A percentile compares a stretch with the other conserved stretches of the same genome.
Conservation (phyloP, 2,113 vertebrate species). For the Plotosus lineatus region DNA sequence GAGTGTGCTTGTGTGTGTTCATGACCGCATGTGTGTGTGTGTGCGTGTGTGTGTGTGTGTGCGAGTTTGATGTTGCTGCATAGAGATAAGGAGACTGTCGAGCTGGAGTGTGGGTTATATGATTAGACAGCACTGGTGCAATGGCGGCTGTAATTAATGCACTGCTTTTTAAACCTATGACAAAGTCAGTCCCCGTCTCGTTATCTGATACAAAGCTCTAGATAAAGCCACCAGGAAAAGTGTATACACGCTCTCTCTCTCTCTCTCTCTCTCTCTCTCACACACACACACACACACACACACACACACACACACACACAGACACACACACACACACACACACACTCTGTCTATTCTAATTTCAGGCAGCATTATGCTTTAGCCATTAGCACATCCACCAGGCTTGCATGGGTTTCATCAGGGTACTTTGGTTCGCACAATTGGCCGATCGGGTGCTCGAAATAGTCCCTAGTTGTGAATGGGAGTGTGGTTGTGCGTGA, state of each 20-base stretch:
- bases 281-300: constrained; percentile 5
- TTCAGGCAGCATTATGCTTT: too few species aligned
- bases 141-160: constrained; percentile 72
- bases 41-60: constrained; percentile 28
- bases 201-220: constrained; percentile 59
- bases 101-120: constrained; percentile 62
- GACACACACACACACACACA: too few species aligned
- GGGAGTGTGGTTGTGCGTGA: too few species aligned
- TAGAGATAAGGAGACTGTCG: constrained; percentile 44
- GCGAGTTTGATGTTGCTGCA: constrained; percentile 47
- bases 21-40: constrained; percentile 46
- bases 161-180: constrained; percentile 71
- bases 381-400: too few species aligned
- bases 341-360: too few species aligned
- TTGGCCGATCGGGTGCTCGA: too few species aligned
- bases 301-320: constrained; percentile 26
- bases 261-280: too few species aligned
- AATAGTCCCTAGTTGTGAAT: too few species aligned
- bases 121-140: constrained; percentile 62
- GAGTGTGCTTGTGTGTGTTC: constrained; percentile 40
- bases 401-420: too few species aligned
- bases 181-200: constrained; percentile 57
- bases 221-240: not conserved
- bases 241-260: too few species aligned
- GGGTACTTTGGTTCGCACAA: too few species aligned